These are phyloP conservation scores for Orchesellides sinensis DNA, from an alignment of 2,888 invertebrate genomes.

Conservation along the genomic window DNA sequence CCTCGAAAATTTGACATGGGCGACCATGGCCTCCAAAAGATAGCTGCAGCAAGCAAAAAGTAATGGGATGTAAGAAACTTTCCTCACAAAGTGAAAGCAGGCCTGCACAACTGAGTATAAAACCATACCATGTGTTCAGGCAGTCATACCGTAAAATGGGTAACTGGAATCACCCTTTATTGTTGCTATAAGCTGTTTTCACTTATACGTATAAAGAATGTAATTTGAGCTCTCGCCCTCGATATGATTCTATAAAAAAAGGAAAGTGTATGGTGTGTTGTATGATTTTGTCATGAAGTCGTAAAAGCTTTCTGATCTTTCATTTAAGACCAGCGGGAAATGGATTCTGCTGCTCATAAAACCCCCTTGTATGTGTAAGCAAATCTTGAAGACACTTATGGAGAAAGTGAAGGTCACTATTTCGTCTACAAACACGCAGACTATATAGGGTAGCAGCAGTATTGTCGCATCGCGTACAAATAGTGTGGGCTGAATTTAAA, in stretches of 20 bases:
- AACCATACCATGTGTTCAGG: too few species aligned
- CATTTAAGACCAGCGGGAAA: constrained; percentile 34
- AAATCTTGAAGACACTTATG: neutral
- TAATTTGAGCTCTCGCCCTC: too few species aligned
- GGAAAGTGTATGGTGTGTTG: too few species aligned
- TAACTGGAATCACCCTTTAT: too few species aligned
- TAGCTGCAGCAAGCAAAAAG: constrained; percentile 26
- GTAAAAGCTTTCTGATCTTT: constrained; percentile 31
- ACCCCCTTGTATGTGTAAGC: neutral
- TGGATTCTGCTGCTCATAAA: constrained; percentile 1
- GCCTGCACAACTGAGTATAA: too few species aligned
- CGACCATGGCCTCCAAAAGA: constrained; percentile 54
- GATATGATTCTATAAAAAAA: too few species aligned
- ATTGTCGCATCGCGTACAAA: neutral
- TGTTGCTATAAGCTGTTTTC: too few species aligned
- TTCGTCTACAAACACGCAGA: neutral
- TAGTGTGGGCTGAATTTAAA: neutral
- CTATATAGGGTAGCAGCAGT: neutral
- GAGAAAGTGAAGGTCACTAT: neutral
- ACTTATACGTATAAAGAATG: too few species aligned
- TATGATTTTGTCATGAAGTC: constrained; percentile 35
- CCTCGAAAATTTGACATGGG: constrained; percentile 40
- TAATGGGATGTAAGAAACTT: constrained; percentile 19
- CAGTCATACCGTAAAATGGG: too few species aligned
- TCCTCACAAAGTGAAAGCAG: constrained; percentile 26